These are phyloP conservation scores for Nomia melanderi DNA, from an alignment of 1,140 invertebrate species.

Conservation along the genomic window DNA sequence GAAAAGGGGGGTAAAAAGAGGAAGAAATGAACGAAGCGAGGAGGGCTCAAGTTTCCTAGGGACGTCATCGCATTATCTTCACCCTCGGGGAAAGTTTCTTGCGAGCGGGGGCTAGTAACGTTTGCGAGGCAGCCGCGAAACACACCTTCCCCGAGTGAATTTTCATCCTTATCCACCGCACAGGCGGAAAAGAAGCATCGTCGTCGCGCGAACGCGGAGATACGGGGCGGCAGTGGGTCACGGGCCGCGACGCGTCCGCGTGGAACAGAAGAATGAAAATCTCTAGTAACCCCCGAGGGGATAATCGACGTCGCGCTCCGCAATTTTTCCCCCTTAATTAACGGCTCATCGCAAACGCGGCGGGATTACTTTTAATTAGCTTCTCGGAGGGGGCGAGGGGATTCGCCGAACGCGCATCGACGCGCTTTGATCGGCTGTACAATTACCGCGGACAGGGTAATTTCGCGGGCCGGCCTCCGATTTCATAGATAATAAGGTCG, in stretches of 20 bases:
- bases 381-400: neutral
- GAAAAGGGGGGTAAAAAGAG: too few relatives aligned
- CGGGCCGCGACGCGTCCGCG: neutral
- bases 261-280: conserved; percentile 14
- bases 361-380: conserved; percentile 51
- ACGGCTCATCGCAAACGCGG: conserved; percentile 34
- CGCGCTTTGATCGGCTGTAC: neutral
- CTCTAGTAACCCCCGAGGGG: conserved; percentile 32
- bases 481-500: too few relatives aligned
- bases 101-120: neutral
- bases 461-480: too few relatives aligned
- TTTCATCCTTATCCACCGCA: conserved; percentile 13
- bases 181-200: neutral
- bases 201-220: too few relatives aligned
- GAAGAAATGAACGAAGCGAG: too few relatives aligned
- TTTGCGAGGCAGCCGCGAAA: neutral
- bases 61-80: neutral
- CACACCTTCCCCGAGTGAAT: neutral
- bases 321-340: conserved; percentile 35
- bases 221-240: neutral
- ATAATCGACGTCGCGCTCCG: conserved; percentile 20
- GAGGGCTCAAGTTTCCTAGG: neutral
- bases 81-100: neutral
- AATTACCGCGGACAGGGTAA: neutral
- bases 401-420: conserved; percentile 4